Evolutionary conservation across 1,140 invertebrate genomes (phyloP).

Genomic region (Scylla paramamosain): DNA sequence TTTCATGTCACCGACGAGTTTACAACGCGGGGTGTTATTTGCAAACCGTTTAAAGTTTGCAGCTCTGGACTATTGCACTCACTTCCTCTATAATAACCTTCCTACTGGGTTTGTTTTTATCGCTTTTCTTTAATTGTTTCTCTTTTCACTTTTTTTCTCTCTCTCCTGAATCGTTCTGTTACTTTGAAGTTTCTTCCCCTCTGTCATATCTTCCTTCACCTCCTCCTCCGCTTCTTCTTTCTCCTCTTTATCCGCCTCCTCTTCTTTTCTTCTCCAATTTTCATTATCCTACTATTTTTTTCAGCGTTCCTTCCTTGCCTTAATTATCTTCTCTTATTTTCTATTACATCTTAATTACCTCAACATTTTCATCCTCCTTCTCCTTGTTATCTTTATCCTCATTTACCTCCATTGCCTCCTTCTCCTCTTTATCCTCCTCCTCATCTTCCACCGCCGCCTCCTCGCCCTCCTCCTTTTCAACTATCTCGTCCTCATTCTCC

Average conservation of each 20-base stretch:
- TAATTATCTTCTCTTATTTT: not conserved
- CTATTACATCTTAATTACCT: not conserved
- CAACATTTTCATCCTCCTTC: not conserved
- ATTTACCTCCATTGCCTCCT: not conserved
- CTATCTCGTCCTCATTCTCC: not conserved
- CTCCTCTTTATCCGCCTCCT: not conserved
- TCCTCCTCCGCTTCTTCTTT: not conserved
- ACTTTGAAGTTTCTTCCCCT: not conserved
- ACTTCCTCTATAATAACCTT: too few relatives aligned
- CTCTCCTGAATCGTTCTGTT: not conserved
- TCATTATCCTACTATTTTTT: not conserved
- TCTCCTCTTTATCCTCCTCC: not conserved
- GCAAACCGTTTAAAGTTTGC: too few relatives aligned
- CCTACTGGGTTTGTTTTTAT: too few relatives aligned
- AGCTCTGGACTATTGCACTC: too few relatives aligned
- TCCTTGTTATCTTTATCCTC: not conserved
- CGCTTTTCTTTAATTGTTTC: too few relatives aligned
- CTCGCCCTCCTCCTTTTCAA: not conserved
- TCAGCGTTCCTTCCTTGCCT: not conserved
- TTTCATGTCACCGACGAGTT: too few relatives aligned
- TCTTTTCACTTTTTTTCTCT: too few relatives aligned
- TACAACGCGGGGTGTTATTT: too few relatives aligned
- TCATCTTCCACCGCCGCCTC: not conserved
- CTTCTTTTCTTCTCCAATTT: not conserved
- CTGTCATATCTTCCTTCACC: too few relatives aligned